Conservation (phyloP, 2,888 invertebrate species). For the Listrodromus nycthemerus region DNA sequence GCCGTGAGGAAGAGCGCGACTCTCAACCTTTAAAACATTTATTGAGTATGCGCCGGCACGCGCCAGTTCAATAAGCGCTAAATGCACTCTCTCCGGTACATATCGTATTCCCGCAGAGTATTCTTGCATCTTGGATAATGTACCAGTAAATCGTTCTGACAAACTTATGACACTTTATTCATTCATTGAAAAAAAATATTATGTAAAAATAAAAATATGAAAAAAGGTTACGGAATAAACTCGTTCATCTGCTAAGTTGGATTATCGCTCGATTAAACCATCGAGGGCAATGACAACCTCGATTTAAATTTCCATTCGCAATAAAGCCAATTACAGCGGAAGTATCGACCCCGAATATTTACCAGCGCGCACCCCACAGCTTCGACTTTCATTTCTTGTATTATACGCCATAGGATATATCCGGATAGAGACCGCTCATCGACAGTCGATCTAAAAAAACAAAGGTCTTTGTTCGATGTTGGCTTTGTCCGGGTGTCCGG, state of each 20-base stretch:
- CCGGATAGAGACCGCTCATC: constrained; percentile 24
- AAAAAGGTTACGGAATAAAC: constrained; percentile 10
- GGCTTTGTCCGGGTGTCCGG: constrained; percentile 66
- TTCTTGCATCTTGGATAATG: constrained; percentile 39
- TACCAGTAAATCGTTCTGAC: constrained; percentile 44
- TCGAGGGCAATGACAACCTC: constrained; percentile 36
- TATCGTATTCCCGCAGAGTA: constrained; percentile 32
- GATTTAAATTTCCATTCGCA: constrained; percentile 54
- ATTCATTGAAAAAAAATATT: constrained; percentile 15
- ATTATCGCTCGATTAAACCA: constrained; percentile 47
- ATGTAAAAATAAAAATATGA: constrained; percentile 32
- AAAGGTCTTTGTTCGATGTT: constrained; percentile 70
- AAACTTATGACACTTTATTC: constrained; percentile 42
- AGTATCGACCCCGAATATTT: constrained; percentile 36
- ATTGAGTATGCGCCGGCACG: constrained; percentile 62
- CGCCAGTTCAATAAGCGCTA: constrained; percentile 64
- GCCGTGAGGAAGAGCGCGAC: constrained; percentile 37
- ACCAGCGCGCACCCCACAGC: constrained; percentile 6
- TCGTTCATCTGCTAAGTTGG: constrained; percentile 22
- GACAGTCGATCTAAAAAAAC: constrained; percentile 65
- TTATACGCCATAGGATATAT: constrained; percentile 13
- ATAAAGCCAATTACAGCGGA: constrained; percentile 54
- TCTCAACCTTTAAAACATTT: constrained; percentile 64
- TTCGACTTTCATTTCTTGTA: constrained; percentile 35
- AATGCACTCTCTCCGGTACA: constrained; percentile 48